Evolutionary conservation across 2,888 invertebrate genomes (phyloP), one percentile per base, ranked within the genome.

Genomic region (Hyalella azteca): DNA sequence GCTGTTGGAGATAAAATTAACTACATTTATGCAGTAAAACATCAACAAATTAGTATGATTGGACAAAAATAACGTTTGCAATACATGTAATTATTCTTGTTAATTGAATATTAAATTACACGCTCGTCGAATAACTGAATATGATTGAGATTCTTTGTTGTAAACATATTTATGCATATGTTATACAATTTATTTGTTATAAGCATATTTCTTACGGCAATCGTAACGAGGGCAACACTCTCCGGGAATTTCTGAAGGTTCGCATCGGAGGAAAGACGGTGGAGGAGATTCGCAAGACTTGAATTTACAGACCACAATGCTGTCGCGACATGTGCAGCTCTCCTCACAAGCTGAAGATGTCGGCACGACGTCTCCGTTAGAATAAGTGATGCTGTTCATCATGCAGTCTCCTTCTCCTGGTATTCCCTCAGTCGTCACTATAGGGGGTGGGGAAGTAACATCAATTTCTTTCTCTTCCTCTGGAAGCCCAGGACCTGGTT

Each of bases 251-350:
- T 91, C 91, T 76, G 92, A 89, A 45, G 93, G 92, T 89, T 91
- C 91, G 86, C 94, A 94, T 86, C 92, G 92, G 80, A 90, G 89
- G 87, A 92, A 89, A 85, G 92, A 90, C 81, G 90, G 89, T 76
- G 94, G 93, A 80, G 93, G 92, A 80, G 93, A 91, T 84, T 92
- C 90, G 87, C 95, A 95, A 85, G 91, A 89, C 15, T 94, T 91
- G 76, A 91, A 91, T 85, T 93, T 91, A 87, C 95, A 96, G 87
- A 93, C 92, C 19, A 95, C 90, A 86, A 95, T 93, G 85, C 95
- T 95, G 87, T 94, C 95, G 54, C 92, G 86, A 87, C 95, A 96
- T 86, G 88, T 91, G 86, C 95, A 96, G 81, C 91, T 90, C 60
- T 91, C 88, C 87, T 94, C 93, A 86, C 95, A 96, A 84, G 91